A percentile compares a stretch with the other conserved stretches of the same genome.
phyloP scores from a whole-genome alignment of 2,797 vertebrate genomes.

The Hipposideros larvatus region DNA sequence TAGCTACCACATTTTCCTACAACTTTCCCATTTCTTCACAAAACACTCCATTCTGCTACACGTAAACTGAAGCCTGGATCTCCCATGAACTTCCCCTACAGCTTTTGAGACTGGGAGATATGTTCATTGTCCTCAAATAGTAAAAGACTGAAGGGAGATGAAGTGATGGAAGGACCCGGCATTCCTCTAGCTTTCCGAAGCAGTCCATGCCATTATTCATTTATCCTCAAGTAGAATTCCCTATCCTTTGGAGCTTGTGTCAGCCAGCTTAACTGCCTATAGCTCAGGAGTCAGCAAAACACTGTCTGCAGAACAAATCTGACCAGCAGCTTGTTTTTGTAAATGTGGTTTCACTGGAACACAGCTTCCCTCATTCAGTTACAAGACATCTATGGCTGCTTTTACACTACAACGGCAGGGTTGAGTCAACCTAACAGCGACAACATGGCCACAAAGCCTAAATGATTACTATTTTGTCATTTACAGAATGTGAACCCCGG shows the following conservation, averaged over 20 bases:
- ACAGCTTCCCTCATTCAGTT: background rate
- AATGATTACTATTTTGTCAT: background rate
- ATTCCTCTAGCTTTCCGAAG: background rate
- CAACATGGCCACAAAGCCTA: background rate
- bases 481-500: background rate
- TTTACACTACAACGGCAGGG: background rate
- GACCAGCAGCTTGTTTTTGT: background rate
- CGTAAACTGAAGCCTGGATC: background rate
- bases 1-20: background rate
- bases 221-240: background rate
- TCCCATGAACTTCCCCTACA: background rate
- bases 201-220: background rate
- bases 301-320: background rate
- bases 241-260: background rate
- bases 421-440: background rate
- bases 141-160: background rate
- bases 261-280: background rate
- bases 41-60: background rate
- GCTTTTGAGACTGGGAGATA: background rate
- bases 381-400: background rate
- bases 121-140: background rate
- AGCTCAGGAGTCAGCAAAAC: background rate
- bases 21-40: background rate
- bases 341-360: background rate
- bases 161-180: background rate